phyloP scores from a whole-genome alignment of 1,140 invertebrate species.

The Lepidurus couesii region DNA sequence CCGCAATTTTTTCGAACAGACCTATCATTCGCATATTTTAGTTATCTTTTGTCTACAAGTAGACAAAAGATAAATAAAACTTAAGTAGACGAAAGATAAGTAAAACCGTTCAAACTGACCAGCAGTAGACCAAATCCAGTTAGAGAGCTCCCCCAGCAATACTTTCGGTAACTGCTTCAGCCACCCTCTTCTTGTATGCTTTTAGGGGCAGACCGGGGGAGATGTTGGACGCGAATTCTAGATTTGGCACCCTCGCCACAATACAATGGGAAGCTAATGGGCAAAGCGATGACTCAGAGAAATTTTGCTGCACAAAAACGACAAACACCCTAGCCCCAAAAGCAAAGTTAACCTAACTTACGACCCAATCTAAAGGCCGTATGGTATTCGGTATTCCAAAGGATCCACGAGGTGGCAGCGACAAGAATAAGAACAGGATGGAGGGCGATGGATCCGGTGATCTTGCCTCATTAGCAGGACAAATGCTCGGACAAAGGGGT shows the following conservation, averaged over 20 bases:
- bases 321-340: neutral
- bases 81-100: neutral
- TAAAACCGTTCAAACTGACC: neutral
- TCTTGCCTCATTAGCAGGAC: conserved; percentile 2
- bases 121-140: neutral
- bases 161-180: neutral
- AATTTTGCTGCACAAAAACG: neutral
- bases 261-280: conserved; percentile 15
- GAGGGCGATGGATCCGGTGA: neutral
- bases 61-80: too few species aligned
- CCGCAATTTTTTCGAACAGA: too few species aligned
- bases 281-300: conserved; percentile 11
- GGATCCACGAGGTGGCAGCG: too few species aligned
- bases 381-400: too few species aligned
- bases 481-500: conserved; percentile 4
- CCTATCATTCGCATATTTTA: too few species aligned
- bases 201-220: neutral
- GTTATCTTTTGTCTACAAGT: too few species aligned
- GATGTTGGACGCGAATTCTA: neutral
- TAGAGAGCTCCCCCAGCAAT: neutral
- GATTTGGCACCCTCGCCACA: conserved; percentile 8
- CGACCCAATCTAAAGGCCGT: conserved; percentile 5
- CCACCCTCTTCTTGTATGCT: neutral
- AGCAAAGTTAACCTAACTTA: conserved; percentile 12
- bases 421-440: neutral